Percentiles rank a stretch among this genome's conserved stretches.
These are phyloP conservation scores for Sandelia bainsii DNA, from an alignment of 2,797 vertebrate genomes.

Conservation along the genomic window DNA sequence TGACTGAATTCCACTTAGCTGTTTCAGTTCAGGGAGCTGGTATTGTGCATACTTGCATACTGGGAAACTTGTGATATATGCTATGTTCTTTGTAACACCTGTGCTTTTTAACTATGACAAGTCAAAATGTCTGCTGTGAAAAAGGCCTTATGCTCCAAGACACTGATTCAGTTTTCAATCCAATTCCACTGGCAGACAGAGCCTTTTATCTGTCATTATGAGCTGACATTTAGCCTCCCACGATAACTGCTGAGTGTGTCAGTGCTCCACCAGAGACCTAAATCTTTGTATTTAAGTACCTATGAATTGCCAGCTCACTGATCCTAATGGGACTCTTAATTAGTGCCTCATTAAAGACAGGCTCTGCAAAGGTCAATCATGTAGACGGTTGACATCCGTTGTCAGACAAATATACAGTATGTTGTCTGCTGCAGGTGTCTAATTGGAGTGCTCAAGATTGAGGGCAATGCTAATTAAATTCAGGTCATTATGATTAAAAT, in stretches of 20 bases:
- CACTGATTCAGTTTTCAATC: conserved; percentile 6
- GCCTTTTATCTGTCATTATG: conserved; percentile 12
- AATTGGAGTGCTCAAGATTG: conserved; percentile 46
- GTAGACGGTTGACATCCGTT: conserved; percentile 38
- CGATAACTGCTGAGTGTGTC: neutral
- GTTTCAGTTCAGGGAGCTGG: neutral
- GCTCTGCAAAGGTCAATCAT: conserved; percentile 58
- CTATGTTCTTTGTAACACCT: neutral
- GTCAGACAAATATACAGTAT: conserved; percentile 50
- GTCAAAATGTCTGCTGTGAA: conserved; percentile 11
- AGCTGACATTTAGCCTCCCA: conserved; percentile 49
- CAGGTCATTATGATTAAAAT: conserved; percentile 37
- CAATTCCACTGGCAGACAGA: neutral
- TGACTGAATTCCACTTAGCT: neutral
- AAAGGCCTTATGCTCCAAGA: neutral
- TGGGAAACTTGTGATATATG: neutral
- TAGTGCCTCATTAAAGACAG: conserved; percentile 62
- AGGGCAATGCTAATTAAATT: conserved; percentile 41
- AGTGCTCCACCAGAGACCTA: conserved; percentile 24
- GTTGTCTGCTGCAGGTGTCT: conserved; percentile 51
- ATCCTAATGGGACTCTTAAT: conserved; percentile 60
- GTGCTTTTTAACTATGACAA: neutral
- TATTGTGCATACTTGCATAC: neutral
- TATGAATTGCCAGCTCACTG: conserved; percentile 48
- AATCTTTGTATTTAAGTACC: conserved; percentile 48